Base-by-base conservation (phyloP, 2,113 vertebrate genomes). In the Salvator merianae region DNA sequence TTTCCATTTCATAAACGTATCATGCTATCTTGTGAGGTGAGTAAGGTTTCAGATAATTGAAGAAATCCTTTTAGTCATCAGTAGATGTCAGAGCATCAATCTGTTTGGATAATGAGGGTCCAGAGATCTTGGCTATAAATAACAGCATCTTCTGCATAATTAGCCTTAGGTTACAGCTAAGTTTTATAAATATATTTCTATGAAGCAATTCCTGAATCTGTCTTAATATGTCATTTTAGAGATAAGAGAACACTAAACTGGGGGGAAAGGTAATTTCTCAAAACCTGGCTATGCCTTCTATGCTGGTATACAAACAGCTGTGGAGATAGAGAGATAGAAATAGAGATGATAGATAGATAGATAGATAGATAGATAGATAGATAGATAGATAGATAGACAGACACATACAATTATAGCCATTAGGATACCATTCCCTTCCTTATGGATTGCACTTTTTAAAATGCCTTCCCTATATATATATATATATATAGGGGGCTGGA, bases 31-130 rank as follows among this genome's bases (percentile, higher is more conserved):
- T 76, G n/a, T 12, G 20, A 13, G 2, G 28, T 47, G 16, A 72
- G 38, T 10, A 63, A 72, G 83, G 76, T 79, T 86, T 84, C n/a
- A 79, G 79, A 34, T 77, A 88, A 65, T 1, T 79, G 38, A 79
- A 53, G 68, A 68, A 0, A 43, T 85, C 69, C 86, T 62, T 1
- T 73, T 1, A 18, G 3, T 50, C 20, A 0, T 70, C 63, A 73
- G 2, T 68, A 18, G 59, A 71, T 20, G 3, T 40, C 7, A 10
- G 72, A n/a, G 13, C 10, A 80, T 24, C 70, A 24, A 75, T 77
- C 59, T 16, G 75, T 82, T 85, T 84, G 14, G 7, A 79, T 79
- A 68, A 24, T 12, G 24, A 87, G 1, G 1, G 53, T 87, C 73
- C 40, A 76, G 84, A 87, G 28, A 90, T 5, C 5, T 63, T 65